phyloP scores from a whole-genome alignment of 37 sponge, comb jelly and placozoan species.

The Eunapius fragilis region DNA sequence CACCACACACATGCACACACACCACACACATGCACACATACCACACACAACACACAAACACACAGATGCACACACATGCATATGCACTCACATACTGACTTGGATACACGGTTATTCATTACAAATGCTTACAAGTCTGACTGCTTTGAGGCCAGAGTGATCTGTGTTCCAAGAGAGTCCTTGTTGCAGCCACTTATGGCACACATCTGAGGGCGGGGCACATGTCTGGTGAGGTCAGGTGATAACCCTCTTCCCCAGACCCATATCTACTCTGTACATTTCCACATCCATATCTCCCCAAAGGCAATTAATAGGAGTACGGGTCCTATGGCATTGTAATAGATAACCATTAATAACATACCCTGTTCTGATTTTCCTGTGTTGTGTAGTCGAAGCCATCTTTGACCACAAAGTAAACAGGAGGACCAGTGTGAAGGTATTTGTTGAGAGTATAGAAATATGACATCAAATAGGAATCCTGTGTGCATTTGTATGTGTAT shows the following conservation, averaged over 20 bases:
- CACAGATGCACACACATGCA: too few relatives aligned
- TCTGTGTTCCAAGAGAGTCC: slow-evolving; percentile 63
- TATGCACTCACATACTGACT: too few relatives aligned
- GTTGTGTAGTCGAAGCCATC: slow-evolving; percentile 75
- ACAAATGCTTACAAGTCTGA: slow-evolving; percentile 51
- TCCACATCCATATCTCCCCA: too few relatives aligned
- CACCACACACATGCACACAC: too few relatives aligned
- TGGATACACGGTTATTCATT: background rate
- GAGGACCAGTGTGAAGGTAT: slow-evolving; percentile 91
- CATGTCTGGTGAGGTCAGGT: background rate
- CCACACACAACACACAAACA: too few relatives aligned
- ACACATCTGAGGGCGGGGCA: slow-evolving; percentile 50
- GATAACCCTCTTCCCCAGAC: background rate
- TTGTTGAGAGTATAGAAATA: slow-evolving; percentile 80
- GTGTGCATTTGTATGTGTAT: too few relatives aligned
- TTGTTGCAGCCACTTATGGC: slow-evolving; percentile 67
- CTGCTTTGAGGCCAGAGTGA: slow-evolving; percentile 39
- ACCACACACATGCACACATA: too few relatives aligned
- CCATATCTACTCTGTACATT: background rate
- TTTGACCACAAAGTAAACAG: slow-evolving; percentile 96
- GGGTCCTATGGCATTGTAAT: too few relatives aligned
- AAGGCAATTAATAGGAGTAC: too few relatives aligned
- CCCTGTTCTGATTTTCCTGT: slow-evolving; percentile 58
- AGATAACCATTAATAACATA: too few relatives aligned
- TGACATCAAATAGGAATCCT: slow-evolving; percentile 90